Conservation (phyloP, 2,888 invertebrate species). For the Melieria picta region DNA sequence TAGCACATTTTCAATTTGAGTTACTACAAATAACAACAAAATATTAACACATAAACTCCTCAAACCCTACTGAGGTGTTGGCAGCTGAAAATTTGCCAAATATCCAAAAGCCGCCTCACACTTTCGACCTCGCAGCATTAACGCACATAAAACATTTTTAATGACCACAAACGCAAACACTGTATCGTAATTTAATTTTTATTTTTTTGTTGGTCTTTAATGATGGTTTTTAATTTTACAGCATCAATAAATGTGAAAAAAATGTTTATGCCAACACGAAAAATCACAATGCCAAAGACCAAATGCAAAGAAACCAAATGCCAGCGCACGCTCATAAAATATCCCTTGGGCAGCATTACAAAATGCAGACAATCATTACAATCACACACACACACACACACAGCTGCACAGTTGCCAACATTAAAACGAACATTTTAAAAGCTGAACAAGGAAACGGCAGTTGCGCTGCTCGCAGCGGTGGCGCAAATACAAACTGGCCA, state of each 20-base stretch:
- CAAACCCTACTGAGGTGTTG: no score
- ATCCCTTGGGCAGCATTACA: constrained; percentile 1
- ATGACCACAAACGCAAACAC: no score
- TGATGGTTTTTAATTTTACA: background rate
- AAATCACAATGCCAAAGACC: background rate
- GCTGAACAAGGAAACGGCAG: background rate
- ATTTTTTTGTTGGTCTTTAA: background rate
- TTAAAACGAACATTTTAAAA: background rate
- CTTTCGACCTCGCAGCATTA: no score
- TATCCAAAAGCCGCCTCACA: no score
- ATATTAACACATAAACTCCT: no score
- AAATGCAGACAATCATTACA: constrained; percentile 4
- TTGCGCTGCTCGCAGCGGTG: background rate
- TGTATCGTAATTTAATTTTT: no score
- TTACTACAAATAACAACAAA: no score
- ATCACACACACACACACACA: background rate
- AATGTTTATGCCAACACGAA: background rate
- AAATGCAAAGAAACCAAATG: background rate
- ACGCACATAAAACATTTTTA: no score
- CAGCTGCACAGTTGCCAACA: background rate
- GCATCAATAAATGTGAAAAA: background rate
- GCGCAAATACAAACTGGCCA: no score
- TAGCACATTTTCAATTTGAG: no score
- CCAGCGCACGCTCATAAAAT: background rate
- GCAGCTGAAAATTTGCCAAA: no score